These are phyloP conservation scores for Martes flavigula DNA, from an alignment of 2,797 vertebrate genomes.

Conservation along the genomic window DNA sequence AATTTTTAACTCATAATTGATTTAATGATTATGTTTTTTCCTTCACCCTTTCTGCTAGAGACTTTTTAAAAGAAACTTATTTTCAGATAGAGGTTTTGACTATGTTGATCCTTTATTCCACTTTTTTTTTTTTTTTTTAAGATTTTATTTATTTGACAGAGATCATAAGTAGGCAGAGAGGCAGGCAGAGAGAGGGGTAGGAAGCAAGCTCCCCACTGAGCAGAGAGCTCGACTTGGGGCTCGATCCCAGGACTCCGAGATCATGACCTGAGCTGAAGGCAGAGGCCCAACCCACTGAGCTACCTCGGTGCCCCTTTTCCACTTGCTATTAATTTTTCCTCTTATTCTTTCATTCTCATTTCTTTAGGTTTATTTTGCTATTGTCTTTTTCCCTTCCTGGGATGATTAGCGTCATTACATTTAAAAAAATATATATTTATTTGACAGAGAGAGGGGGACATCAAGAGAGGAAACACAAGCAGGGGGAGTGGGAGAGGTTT, in stretches of 20 bases:
- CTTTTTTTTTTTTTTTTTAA: background rate
- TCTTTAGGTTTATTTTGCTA: background rate
- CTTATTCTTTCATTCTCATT: background rate
- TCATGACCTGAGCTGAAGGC: no score
- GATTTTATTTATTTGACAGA: no score
- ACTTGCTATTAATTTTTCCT: background rate
- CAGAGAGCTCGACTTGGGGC: no score
- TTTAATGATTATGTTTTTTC: background rate
- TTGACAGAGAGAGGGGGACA: no score
- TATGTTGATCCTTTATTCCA: background rate
- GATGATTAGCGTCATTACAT: background rate
- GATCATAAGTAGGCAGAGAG: no score
- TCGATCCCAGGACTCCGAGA: no score
- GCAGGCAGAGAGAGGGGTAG: no score
- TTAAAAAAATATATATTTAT: no score
- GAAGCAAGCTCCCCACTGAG: no score
- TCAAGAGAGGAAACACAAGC: no score
- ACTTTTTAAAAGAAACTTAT: background rate
- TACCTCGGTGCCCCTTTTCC: background rate
- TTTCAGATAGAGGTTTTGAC: background rate
- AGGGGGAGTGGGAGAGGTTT: no score
- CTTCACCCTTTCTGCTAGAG: background rate
- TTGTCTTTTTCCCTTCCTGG: background rate
- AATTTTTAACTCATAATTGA: background rate
- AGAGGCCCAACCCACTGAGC: no score